Conservation (phyloP, 2,888 invertebrate species). For the Callosobruchus maculatus region DNA sequence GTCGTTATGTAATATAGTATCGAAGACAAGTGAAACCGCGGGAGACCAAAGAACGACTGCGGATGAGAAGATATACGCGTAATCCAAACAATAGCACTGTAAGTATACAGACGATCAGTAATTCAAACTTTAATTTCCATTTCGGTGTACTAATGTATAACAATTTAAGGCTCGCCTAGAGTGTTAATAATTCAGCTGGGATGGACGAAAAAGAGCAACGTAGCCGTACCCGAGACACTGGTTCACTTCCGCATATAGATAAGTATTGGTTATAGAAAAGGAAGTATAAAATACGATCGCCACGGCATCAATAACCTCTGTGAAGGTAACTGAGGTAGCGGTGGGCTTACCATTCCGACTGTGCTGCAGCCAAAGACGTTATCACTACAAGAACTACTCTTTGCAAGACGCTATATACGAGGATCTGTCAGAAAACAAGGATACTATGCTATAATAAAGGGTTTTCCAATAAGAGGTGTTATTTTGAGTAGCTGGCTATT, state of each 20-base stretch:
- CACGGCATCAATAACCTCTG: conserved; percentile 27
- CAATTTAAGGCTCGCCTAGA: conserved; percentile 17
- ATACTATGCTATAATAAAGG: too few species aligned
- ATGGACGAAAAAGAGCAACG: conserved; percentile 13
- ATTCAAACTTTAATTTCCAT: conserved; percentile 12
- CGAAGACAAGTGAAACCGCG: too few species aligned
- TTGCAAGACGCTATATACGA: too few species aligned
- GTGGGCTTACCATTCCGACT: conserved; percentile 21
- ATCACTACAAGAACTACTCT: background rate
- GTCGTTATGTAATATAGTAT: too few species aligned
- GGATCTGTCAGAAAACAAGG: too few species aligned
- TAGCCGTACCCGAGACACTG: background rate
- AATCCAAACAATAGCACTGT: background rate
- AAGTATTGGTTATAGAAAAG: conserved; percentile 25
- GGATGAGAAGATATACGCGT: background rate
- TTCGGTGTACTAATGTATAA: conserved; percentile 20
- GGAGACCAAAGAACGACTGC: background rate
- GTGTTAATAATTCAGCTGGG: conserved; percentile 19
- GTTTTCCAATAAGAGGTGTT: too few species aligned
- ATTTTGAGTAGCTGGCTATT: too few species aligned
- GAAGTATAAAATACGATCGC: conserved; percentile 29
- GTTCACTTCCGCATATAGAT: conserved; percentile 20
- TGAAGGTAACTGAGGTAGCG: conserved; percentile 34
- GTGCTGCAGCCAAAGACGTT: conserved; percentile 3
- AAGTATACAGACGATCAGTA: background rate